Percentiles rank a stretch among this genome's conserved stretches.
Conservation (phyloP, 2,797 vertebrate genomes). For the Meda fulgida region DNA sequence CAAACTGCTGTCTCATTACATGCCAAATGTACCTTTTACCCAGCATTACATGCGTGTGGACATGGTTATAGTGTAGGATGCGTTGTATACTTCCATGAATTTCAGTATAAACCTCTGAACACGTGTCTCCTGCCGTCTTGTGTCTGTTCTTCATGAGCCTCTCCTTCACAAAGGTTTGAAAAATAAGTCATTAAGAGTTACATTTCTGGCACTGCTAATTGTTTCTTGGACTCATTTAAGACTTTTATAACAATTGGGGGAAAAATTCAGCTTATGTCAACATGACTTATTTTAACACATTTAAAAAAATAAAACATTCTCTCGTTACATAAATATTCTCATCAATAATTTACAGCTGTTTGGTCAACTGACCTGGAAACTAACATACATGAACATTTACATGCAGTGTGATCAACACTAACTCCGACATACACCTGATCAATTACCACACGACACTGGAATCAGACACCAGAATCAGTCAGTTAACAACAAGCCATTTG, state of each 20-base stretch:
- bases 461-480: neutral
- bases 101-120: constrained; percentile 89
- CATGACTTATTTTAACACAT: too few relatives aligned
- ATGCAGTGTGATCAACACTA: too few relatives aligned
- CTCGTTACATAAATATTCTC: neutral
- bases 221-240: neutral
- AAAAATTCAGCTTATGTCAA: neutral
- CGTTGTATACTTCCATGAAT: constrained; percentile 91
- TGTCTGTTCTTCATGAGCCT: constrained; percentile 14
- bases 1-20: constrained; percentile 87
- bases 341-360: neutral
- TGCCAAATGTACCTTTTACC: constrained; percentile 89
- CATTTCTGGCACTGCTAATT: neutral
- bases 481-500: neutral
- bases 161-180: neutral
- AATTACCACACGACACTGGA: too few relatives aligned
- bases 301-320: too few relatives aligned
- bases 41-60: constrained; percentile 87
- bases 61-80: constrained; percentile 92
- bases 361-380: neutral
- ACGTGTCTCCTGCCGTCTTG: constrained; percentile 47
- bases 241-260: neutral
- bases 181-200: neutral
- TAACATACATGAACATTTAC: neutral
- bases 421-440: neutral